phyloP scores from a whole-genome alignment of 2,888 invertebrate genomes.

The Papilio gigon region DNA sequence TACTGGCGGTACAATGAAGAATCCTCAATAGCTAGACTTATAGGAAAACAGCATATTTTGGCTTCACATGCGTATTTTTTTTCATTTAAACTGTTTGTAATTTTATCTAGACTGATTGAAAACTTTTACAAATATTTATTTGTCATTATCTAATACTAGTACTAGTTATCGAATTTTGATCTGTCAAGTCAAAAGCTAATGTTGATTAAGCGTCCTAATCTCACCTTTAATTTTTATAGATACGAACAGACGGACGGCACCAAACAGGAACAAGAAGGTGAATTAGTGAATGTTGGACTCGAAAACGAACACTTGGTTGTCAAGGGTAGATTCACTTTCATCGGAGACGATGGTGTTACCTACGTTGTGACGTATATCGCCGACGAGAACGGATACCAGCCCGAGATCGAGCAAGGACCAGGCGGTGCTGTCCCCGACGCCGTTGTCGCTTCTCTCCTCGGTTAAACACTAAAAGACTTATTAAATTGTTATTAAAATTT shows the following conservation, averaged over 20 bases:
- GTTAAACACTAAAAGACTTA: conserved; percentile 39
- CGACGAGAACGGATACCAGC: conserved; percentile 61
- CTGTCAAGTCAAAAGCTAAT: neutral
- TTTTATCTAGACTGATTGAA: too few species aligned
- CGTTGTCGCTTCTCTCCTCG: conserved; percentile 53
- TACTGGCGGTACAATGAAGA: too few species aligned
- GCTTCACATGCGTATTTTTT: too few species aligned
- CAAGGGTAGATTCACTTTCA: conserved; percentile 71
- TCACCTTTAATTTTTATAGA: conserved; percentile 47
- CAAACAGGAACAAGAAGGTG: conserved; percentile 66
- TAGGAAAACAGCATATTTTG: too few species aligned
- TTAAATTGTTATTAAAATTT: conserved; percentile 25
- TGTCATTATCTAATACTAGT: too few species aligned
- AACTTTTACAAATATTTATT: neutral
- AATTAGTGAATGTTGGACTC: conserved; percentile 68
- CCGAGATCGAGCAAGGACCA: conserved; percentile 59
- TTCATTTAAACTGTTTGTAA: too few species aligned
- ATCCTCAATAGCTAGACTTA: too few species aligned
- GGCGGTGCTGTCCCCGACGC: conserved; percentile 53
- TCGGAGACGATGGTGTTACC: conserved; percentile 66
- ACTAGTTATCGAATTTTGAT: too few species aligned
- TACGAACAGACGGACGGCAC: conserved; percentile 72
- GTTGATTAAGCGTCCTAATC: neutral
- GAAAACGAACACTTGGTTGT: conserved; percentile 73
- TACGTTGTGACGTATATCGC: conserved; percentile 80